Evolutionary conservation across 2,797 vertebrate genomes (phyloP).

Genomic region (Neosalanx taihuensis): DNA sequence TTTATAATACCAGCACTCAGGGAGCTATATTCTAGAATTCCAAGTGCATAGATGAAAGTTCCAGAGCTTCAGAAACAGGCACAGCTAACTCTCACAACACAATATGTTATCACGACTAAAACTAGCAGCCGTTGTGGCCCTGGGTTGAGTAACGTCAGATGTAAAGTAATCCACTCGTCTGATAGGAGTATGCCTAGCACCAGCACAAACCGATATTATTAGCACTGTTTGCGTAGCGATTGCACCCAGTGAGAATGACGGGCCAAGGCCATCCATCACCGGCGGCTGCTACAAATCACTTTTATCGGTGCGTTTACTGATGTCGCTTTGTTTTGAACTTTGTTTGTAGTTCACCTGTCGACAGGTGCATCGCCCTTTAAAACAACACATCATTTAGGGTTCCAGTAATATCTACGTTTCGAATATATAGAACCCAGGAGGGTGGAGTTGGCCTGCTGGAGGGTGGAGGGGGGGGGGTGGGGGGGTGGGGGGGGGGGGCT

Average conservation of each 20-base stretch:
- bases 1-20: too few species aligned
- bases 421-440: not conserved
- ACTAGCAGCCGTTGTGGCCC: too few species aligned
- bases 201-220: not conserved
- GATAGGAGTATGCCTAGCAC: not conserved
- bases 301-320: constrained; percentile 18
- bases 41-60: too few species aligned
- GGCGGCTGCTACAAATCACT: constrained; percentile 17
- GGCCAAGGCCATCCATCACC: constrained; percentile 38
- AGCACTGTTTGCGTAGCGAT: not conserved
- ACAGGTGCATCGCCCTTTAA: constrained; percentile 34
- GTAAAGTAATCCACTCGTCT: not conserved
- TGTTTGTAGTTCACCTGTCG: constrained; percentile 15
- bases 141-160: too few species aligned
- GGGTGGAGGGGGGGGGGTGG: constrained; percentile 18
- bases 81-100: too few species aligned
- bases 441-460: not conserved
- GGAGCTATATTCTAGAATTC: too few species aligned
- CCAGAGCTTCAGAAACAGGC: too few species aligned
- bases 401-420: constrained; percentile 27
- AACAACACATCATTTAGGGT: constrained; percentile 28
- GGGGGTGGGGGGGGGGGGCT: not conserved
- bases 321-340: constrained; percentile 39
- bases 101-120: too few species aligned
- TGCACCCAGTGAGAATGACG: constrained; percentile 15